Base-by-base conservation (phyloP, 1,140 invertebrate species). In the Caenorhabditis elegans region DNA sequence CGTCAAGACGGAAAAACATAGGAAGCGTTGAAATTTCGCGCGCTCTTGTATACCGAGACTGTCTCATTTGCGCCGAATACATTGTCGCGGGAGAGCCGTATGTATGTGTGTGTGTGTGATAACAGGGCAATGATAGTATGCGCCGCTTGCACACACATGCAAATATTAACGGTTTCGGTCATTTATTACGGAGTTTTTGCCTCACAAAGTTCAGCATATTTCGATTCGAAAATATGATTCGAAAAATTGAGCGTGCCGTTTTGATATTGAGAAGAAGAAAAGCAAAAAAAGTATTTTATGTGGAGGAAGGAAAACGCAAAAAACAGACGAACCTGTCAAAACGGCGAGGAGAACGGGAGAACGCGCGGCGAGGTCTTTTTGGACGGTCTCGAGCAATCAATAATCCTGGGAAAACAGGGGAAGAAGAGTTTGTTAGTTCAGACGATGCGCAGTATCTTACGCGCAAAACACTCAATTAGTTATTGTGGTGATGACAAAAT, bases 151-250 rank as follows among this genome's bases (percentile, higher is more conserved):
- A 26, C 17, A 60, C 24, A 34, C 55, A 70, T 70, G 26, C 34
- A 70, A 70, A 70, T 70, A 70, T 70, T 70, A 70, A 70, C 34
- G 60, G 60, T 70, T 70, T 70, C 60, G 60, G 60, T 70, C 60
- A 70, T 36, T 70, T 70, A 36, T 4, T n/a, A 70, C 60, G 60
- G 26, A n/a, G n/a, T 31, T 60, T 22, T 31, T 13, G 3, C 11
- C 13, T 1, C 10, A 60, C 8, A 60, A 60, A 60, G 53, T 60
- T 60, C 53, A 60, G 28, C 53, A 17, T 60, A n/a, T 60, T 60
- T 34, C 26, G 28, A 31, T 60, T 60, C 19, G 19, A 31, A n/a
- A n/a, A n/a, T n/a, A n/a, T n/a, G n/a, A n/a, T n/a, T n/a, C n/a
- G n/a, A n/a, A n/a, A n/a, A n/a, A n/a, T n/a, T n/a, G n/a, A n/a